These are phyloP conservation scores for Caiman crocodilus DNA, from an alignment of 2,797 vertebrate genomes.

Conservation along the genomic window DNA sequence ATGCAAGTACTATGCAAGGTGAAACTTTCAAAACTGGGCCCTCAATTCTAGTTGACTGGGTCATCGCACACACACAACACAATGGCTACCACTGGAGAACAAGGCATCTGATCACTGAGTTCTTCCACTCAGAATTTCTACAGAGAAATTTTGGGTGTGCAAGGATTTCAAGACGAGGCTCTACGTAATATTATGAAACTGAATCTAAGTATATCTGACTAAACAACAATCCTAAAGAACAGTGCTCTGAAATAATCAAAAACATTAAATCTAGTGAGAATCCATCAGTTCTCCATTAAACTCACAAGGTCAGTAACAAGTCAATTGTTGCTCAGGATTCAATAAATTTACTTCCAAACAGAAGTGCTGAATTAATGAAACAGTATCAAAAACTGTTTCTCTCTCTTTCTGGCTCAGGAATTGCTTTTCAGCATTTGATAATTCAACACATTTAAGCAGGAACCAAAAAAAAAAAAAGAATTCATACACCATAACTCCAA, in stretches of 20 bases:
- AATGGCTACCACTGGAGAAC: neutral
- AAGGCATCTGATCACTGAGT: rapidly evolving
- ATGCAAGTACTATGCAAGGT: neutral
- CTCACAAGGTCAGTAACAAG: neutral
- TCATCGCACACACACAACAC: neutral
- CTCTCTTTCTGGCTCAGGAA: neutral
- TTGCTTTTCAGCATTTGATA: neutral
- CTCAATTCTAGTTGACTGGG: neutral
- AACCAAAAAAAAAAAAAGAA: neutral
- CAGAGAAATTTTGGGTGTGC: neutral
- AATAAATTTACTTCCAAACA: neutral
- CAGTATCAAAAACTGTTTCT: neutral
- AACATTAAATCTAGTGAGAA: neutral
- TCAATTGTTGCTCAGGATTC: neutral
- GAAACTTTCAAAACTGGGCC: neutral
- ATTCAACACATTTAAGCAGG: neutral
- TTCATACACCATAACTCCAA: neutral
- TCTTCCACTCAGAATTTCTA: neutral
- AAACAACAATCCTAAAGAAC: neutral
- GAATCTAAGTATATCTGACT: conserved; percentile 14
- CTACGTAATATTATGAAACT: neutral
- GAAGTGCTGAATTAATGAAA: neutral
- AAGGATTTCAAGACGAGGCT: neutral
- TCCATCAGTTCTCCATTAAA: neutral
- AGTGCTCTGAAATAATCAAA: neutral